These are phyloP conservation scores for Leistus spinibarbis DNA, from an alignment of 2,888 invertebrate species.

Conservation along the genomic window DNA sequence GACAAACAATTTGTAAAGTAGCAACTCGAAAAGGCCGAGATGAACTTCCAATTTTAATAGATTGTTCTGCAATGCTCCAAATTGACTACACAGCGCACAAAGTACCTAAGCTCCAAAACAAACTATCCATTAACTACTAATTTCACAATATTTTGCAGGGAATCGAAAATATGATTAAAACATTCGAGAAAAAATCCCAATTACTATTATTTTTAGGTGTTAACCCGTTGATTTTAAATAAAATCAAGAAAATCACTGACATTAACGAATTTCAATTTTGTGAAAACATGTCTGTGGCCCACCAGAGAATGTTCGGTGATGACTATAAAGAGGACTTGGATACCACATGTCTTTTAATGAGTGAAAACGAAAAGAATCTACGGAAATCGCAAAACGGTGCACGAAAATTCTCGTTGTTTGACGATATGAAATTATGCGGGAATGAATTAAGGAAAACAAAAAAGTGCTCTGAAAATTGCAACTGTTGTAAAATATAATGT, in stretches of 20 bases:
- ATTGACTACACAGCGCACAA: conserved; percentile 73
- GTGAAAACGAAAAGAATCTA: conserved; percentile 19
- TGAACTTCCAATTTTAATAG: conserved; percentile 64
- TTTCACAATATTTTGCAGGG: conserved; percentile 56
- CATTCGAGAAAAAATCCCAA: conserved; percentile 60
- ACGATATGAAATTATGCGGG: conserved; percentile 28
- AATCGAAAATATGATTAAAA: conserved; percentile 63
- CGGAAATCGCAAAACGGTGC: not conserved
- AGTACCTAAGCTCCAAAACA: conserved; percentile 52
- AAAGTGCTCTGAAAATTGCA: conserved; percentile 2
- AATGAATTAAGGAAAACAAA: conserved; percentile 8
- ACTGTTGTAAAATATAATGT: not conserved
- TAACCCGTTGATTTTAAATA: conserved; percentile 49
- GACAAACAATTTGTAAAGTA: conserved; percentile 62
- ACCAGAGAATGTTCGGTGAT: conserved; percentile 26
- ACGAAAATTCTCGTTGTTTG: conserved; percentile 28
- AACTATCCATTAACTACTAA: not conserved
- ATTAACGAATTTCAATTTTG: conserved; percentile 33
- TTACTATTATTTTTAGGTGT: conserved; percentile 61
- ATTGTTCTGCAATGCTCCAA: conserved; percentile 68
- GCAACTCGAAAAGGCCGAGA: conserved; percentile 57
- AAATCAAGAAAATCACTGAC: conserved; percentile 44
- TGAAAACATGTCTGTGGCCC: conserved; percentile 12
- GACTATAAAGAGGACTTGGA: conserved; percentile 3
- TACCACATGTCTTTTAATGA: conserved; percentile 8